Base-by-base conservation (phyloP, 2,113 vertebrate genomes). In the Corythornis madagascariensis region DNA sequence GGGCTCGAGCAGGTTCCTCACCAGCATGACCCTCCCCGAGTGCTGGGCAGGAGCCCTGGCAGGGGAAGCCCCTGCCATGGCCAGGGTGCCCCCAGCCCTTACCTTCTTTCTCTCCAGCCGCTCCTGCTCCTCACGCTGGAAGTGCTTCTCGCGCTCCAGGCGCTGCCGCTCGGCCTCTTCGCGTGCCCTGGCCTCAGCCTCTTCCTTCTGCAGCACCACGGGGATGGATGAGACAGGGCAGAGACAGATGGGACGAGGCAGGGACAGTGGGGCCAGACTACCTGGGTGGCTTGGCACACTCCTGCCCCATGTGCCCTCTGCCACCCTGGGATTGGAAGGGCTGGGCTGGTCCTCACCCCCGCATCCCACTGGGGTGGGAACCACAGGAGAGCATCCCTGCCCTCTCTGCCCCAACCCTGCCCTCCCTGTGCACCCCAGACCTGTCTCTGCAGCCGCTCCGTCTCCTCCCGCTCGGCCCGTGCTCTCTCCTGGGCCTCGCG, bases 111-210 rank as follows among this genome's bases (percentile, higher is more conserved):
- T 98, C 96, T 99, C 99, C 94, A 98, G 98, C 64, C 99, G 98
- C 94, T 99, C 99, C 96, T 98, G 99, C 96, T 99, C 99, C 97
- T 99, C 99, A 52, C 98, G 98, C 98, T 98, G 99, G 98, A 99
- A 99, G 96, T 99, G 99, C 92, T 98, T 99, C 94, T 99, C 99
- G 91, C 99, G 96, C 95, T 99, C 99, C 96, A 98, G 96, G 11
- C 99, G 98, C 96, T 99, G 99, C 88, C 95, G 97, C 94, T 99
- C 98, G 0, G 98, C 98, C 94, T 99, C 98, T 95, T 99, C 98
- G 0, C 98, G 97, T 0, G 98, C 98, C 78, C 97, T 98, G 2
- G 97, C 98, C 95, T 99, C 99, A 0, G 98, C 98, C 94, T 99
- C 98, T 93, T 99, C 98, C 94, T 97, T 98, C 98, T 99, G 97